These are phyloP conservation scores for Boulengeromyrus knoepffleri DNA, from an alignment of 2,113 vertebrate genomes.

Conservation along the genomic window DNA sequence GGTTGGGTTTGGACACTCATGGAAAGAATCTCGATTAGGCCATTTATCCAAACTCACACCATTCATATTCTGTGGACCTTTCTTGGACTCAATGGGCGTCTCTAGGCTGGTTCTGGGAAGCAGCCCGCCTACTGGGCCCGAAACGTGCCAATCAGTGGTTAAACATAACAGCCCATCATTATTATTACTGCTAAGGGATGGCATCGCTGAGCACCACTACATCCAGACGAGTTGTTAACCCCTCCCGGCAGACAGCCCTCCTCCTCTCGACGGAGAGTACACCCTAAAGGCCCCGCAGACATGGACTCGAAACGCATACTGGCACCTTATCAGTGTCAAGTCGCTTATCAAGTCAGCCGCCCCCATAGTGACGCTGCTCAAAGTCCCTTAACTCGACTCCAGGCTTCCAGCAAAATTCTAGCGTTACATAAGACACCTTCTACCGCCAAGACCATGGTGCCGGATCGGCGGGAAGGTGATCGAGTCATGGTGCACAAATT, in stretches of 20 bases:
- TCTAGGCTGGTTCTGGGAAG: neutral
- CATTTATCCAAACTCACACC: neutral
- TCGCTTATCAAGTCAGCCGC: conserved; percentile 35
- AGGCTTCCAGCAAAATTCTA: conserved; percentile 12
- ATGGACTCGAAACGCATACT: conserved; percentile 26
- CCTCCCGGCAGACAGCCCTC: neutral
- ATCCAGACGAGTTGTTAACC: conserved; percentile 18
- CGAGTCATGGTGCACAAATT: neutral
- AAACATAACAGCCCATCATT: neutral
- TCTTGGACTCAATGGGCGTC: neutral
- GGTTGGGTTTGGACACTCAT: neutral
- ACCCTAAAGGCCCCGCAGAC: conserved; percentile 38
- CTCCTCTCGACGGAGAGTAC: neutral
- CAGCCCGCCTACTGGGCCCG: neutral
- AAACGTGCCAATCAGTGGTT: neutral
- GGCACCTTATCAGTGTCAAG: conserved; percentile 25
- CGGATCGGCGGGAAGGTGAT: neutral
- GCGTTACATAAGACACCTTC: conserved; percentile 20
- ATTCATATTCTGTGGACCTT: neutral
- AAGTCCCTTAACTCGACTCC: conserved; percentile 28
- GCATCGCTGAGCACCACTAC: neutral
- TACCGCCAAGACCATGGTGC: neutral
- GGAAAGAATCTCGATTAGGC: neutral
- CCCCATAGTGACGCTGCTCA: conserved; percentile 26
- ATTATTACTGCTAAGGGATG: neutral